Base-by-base conservation (phyloP, 2,113 vertebrate genomes). In the Corvus hawaiiensis region DNA sequence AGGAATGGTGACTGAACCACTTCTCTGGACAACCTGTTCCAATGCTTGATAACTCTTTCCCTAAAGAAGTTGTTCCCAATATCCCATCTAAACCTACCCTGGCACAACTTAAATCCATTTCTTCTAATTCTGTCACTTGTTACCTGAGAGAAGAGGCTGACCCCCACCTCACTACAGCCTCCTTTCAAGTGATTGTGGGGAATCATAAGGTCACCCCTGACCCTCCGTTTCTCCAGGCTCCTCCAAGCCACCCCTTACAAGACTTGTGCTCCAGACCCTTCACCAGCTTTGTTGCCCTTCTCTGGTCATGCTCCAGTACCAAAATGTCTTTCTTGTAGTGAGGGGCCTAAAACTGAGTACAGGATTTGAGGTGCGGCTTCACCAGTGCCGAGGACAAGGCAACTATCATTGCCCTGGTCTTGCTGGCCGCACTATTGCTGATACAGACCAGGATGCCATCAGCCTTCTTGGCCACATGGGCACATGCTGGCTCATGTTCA, bases 181-280 rank as follows among this genome's bases (percentile, higher is more conserved):
- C 17, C 30, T 59, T 72, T 82, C 39, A 24, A 13, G n/a, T 11
- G 33, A 22, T 4, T 48, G 5, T 33, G 48, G 61, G 28, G 13
- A 75, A 16, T 0, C 0, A 37, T 32, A 10, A 59, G 26, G 8
- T 46, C 21, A 33, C 6, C 4, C 5, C 22, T 63, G 3, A 58
- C 0, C 11, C 18, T 80, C 22, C 10, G 43, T 23, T 85, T 33
- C 30, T 64, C 30, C n/a, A 33, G 44, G 3, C 6, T 58, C 28
- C 13, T 28, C 58, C 33, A 85, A 80, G 37, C 5, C 1, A 7
- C 16, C 24, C 22, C 6, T 27, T 19, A 41, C 16, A 17, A 28
- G 21, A 14, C 7, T 56, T 46, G 21, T 68, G 22, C 23, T 68
- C 33, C 17, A 84, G 67, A 32, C 5, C 10, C 28, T 32, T 51